These are phyloP conservation scores for Raja brachyura DNA, from an alignment of 2,113 vertebrate species.

Conservation along the genomic window DNA sequence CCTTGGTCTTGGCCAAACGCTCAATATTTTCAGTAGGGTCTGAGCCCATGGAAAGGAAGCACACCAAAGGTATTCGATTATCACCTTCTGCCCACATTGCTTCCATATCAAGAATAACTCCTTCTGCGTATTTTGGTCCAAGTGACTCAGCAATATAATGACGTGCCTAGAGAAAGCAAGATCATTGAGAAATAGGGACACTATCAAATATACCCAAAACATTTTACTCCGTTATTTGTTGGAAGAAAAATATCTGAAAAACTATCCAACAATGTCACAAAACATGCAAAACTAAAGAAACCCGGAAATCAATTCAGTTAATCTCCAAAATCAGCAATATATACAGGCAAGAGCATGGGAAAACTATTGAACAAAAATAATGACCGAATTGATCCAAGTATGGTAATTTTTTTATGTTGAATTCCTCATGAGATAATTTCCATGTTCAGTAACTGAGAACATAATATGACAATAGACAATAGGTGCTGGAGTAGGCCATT, in stretches of 20 bases:
- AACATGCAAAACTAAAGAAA: background rate
- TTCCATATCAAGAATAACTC: constrained; percentile 70
- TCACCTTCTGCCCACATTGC: constrained; percentile 64
- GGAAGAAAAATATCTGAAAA: background rate
- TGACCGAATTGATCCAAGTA: background rate
- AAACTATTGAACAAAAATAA: background rate
- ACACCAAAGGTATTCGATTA: constrained; percentile 62
- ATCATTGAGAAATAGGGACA: background rate
- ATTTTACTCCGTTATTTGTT: background rate
- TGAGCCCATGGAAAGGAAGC: constrained; percentile 71
- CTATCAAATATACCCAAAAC: background rate
- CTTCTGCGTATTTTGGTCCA: constrained; percentile 62
- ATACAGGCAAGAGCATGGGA: no score
- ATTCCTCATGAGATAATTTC: background rate
- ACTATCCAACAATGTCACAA: background rate
- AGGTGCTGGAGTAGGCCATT: no score
- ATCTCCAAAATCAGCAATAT: background rate
- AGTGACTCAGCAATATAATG: constrained; percentile 68
- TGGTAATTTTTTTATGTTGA: background rate
- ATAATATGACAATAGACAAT: no score
- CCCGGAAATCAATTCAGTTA: background rate
- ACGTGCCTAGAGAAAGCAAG: constrained; percentile 53
- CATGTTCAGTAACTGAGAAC: background rate
- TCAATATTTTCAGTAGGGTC: constrained; percentile 76
- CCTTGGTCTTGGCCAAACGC: constrained; percentile 67